Conservation (phyloP, 2,797 vertebrate genomes). For the Myotis daubentonii region DNA sequence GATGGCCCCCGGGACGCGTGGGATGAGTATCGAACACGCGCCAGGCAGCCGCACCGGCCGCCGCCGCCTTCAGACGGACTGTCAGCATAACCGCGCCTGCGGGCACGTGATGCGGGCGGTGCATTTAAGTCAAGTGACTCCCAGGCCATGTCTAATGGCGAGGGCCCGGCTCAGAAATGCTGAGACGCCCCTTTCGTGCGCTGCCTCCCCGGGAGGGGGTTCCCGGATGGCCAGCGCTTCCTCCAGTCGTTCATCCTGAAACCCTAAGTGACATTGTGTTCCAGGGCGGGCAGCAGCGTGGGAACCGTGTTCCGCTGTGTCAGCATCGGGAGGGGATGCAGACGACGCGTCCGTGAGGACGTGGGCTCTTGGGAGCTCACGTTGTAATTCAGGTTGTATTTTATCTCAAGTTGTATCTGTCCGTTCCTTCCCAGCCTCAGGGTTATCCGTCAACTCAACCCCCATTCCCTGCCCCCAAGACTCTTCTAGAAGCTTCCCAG, state of each 20-base stretch:
- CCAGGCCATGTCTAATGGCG: slow-evolving; percentile 80
- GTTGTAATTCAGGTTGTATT: too few species aligned
- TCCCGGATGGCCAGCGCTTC: slow-evolving; percentile 17
- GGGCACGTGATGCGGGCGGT: slow-evolving; percentile 74
- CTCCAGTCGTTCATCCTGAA: slow-evolving; percentile 12
- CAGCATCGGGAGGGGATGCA: background rate
- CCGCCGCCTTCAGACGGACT: slow-evolving; percentile 75
- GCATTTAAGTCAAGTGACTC: slow-evolving; percentile 81
- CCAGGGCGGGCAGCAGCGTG: background rate
- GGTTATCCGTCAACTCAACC: background rate
- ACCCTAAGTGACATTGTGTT: slow-evolving; percentile 34
- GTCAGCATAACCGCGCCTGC: slow-evolving; percentile 79
- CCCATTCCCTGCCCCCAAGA: background rate
- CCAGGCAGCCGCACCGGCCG: slow-evolving; percentile 66
- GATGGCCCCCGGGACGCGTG: slow-evolving; percentile 71
- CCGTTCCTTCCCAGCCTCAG: background rate
- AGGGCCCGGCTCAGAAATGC: slow-evolving; percentile 68
- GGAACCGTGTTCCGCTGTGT: background rate
- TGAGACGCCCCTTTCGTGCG: slow-evolving; percentile 43
- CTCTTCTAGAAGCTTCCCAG: background rate
- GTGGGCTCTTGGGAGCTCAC: background rate
- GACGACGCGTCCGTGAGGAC: rapidly evolving
- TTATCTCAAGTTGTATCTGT: background rate
- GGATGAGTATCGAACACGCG: slow-evolving; percentile 77
- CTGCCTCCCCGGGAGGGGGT: slow-evolving; percentile 32